Evolutionary conservation across 2,888 invertebrate species (phyloP).

Genomic region (Choristoneura rosaceana): DNA sequence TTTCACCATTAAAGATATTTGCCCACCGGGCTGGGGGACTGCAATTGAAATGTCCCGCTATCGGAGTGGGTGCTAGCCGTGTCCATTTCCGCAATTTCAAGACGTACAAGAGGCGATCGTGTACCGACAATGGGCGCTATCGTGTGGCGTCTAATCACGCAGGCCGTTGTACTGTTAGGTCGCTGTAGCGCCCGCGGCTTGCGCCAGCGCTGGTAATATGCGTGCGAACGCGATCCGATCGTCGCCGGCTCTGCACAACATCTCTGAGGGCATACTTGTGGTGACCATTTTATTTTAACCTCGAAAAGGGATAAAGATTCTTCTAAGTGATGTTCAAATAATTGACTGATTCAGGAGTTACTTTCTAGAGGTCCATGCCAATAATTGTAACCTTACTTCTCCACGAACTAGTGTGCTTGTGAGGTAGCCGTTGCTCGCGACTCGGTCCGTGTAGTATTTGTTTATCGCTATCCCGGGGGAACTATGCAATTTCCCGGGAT

Average conservation of each 20-base stretch:
- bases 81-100: constrained; percentile 84
- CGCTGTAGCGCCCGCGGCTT: constrained; percentile 69
- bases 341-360: no score
- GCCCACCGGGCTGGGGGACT: constrained; percentile 63
- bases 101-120: constrained; percentile 81
- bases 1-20: constrained; percentile 63
- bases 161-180: constrained; percentile 79
- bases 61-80: constrained; percentile 76
- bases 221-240: constrained; percentile 83
- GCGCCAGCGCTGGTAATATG: constrained; percentile 71
- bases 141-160: constrained; percentile 84
- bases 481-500: no score
- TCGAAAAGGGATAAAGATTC: no score
- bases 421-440: no score
- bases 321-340: no score
- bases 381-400: no score
- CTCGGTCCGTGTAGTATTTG: no score
- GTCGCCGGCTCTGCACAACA: constrained; percentile 57
- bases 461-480: no score
- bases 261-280: constrained; percentile 38
- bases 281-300: no score
- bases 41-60: constrained; percentile 84
- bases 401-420: no score
- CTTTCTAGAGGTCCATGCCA: no score
- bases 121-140: constrained; percentile 83